phyloP scores from a whole-genome alignment of 2,113 vertebrate species.

The Sphyrna mokarran region DNA sequence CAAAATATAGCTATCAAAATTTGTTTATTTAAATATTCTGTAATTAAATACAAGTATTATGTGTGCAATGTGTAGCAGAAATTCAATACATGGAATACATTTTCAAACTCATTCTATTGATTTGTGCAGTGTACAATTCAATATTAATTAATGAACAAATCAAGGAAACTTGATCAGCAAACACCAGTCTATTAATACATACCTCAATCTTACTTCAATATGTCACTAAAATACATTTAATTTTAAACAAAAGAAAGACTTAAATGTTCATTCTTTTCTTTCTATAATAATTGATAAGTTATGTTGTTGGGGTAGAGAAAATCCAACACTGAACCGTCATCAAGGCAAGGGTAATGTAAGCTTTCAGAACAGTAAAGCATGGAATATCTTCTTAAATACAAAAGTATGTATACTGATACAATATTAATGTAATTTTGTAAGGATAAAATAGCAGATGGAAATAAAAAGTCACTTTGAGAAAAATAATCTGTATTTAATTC shows the following conservation, averaged over 20 bases:
- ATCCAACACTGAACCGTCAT: neutral
- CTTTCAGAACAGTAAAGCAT: neutral
- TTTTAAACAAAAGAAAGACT: neutral
- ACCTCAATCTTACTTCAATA: neutral
- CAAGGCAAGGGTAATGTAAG: neutral
- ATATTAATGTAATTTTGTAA: too few relatives aligned
- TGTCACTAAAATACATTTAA: neutral
- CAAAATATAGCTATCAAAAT: neutral
- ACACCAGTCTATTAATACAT: neutral
- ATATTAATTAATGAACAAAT: neutral
- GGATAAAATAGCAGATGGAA: too few relatives aligned
- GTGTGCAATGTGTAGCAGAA: neutral
- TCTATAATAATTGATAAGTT: neutral
- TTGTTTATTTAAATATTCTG: neutral
- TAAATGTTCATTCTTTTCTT: neutral
- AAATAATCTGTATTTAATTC: too few relatives aligned
- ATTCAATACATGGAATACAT: neutral
- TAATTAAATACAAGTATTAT: neutral
- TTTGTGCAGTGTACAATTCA: neutral
- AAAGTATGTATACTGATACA: too few relatives aligned
- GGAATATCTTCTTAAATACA: too few relatives aligned
- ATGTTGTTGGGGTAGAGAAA: neutral
- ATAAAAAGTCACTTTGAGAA: too few relatives aligned
- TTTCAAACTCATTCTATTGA: neutral
- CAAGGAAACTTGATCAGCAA: neutral